Conservation (phyloP, 2,797 vertebrate species). For the Orientallactaga sibirica region DNA sequence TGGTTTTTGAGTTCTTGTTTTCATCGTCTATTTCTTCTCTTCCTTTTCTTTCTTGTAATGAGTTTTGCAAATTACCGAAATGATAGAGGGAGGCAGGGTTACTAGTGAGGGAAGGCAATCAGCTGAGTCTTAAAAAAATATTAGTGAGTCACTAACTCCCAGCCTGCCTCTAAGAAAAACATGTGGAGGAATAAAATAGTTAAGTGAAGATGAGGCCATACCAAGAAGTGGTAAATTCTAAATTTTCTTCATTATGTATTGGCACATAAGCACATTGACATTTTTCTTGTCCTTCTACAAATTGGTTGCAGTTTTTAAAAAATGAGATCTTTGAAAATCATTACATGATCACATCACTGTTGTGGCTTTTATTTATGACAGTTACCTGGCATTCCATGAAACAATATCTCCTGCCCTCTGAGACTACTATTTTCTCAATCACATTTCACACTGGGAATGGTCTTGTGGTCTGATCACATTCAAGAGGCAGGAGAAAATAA, state of each 20-base stretch:
- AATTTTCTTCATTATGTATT: neutral
- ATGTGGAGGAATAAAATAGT: neutral
- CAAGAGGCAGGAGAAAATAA: conserved; percentile 1
- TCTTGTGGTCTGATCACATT: conserved; percentile 17
- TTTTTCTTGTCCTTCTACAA: neutral
- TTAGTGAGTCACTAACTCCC: neutral
- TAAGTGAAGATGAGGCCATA: neutral
- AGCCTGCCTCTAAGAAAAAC: neutral
- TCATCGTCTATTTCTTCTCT: neutral
- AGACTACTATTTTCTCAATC: conserved; percentile 40
- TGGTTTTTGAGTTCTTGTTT: neutral
- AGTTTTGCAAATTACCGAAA: conserved; percentile 17
- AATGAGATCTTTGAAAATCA: neutral
- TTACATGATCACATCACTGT: neutral
- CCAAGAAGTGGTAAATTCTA: neutral
- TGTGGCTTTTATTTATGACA: neutral
- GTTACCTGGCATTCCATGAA: neutral
- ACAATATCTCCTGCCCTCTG: neutral
- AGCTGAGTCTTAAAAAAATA: neutral
- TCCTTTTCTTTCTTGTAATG: neutral
- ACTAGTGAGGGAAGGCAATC: neutral
- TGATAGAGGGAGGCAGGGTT: neutral
- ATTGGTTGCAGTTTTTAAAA: neutral
- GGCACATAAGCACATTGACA: neutral
- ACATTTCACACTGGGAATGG: conserved; percentile 7